Evolutionary conservation across 2,888 invertebrate species (phyloP).

Genomic region (Allacma fusca): DNA sequence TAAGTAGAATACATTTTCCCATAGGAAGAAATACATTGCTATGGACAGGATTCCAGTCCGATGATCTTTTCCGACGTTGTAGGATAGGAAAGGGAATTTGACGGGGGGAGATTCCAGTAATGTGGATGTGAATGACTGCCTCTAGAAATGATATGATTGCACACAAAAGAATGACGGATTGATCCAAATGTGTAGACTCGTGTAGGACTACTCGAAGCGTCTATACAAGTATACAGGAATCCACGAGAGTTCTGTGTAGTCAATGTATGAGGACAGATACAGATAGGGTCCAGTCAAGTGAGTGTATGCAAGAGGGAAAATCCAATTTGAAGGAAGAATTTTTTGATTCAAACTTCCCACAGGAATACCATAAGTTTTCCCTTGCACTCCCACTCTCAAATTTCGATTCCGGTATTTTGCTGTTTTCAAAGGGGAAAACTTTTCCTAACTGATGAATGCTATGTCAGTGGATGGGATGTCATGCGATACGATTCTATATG

Average conservation of each 20-base stretch:
- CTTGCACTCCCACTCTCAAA: constrained; percentile 26
- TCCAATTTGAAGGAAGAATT: constrained; percentile 39
- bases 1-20: too few species aligned
- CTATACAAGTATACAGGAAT: too few species aligned
- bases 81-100: too few species aligned
- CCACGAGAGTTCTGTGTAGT: not conserved
- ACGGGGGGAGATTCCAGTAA: too few species aligned
- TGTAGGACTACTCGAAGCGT: too few species aligned
- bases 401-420: constrained; percentile 47
- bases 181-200: not conserved
- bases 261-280: not conserved
- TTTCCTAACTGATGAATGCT: constrained; percentile 53
- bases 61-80: too few species aligned
- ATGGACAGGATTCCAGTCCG: too few species aligned
- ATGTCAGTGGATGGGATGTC: constrained; percentile 18
- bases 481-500: constrained; percentile 3
- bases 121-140: not conserved
- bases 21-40: too few species aligned
- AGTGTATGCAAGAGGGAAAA: constrained; percentile 14
- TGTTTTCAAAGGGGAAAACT: constrained; percentile 51
- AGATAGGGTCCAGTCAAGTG: not conserved
- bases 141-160: not conserved
- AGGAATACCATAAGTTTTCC: constrained; percentile 42
- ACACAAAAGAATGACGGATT: constrained; percentile 3
- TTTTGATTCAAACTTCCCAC: constrained; percentile 41